A percentile compares a stretch with the other conserved stretches of the same genome.
Conservation (phyloP, 2,797 vertebrate genomes). For the Microchirus variegatus region DNA sequence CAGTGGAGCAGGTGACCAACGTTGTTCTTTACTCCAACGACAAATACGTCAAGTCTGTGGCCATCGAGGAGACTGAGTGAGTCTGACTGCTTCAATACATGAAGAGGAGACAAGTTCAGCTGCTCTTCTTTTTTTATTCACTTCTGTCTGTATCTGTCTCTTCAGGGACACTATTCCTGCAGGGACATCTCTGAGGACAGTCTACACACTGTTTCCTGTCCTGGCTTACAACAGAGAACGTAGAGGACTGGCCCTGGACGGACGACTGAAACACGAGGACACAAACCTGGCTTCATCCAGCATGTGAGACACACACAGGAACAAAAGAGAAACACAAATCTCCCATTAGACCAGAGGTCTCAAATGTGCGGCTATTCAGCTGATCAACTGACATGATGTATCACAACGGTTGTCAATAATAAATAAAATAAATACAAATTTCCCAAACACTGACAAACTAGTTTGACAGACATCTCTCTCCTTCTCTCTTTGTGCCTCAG, state of each 20-base stretch:
- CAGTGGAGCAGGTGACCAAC: constrained; percentile 92
- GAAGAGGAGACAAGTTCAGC: neutral
- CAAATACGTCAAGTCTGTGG: constrained; percentile 90
- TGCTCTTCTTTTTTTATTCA: neutral
- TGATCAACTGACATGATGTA: no score
- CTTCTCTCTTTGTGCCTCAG: constrained; percentile 31
- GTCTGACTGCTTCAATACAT: constrained; percentile 53
- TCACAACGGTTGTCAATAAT: no score
- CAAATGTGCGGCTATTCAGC: no score
- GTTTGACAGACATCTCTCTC: neutral
- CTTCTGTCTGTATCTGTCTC: neutral
- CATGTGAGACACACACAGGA: constrained; percentile 71
- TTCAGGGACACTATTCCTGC: constrained; percentile 83
- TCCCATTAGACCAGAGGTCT: no score
- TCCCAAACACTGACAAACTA: no score
- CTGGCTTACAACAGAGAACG: constrained; percentile 85
- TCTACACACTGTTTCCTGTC: constrained; percentile 84
- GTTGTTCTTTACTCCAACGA: constrained; percentile 94
- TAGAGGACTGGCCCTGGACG: constrained; percentile 90
- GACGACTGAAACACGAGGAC: constrained; percentile 91
- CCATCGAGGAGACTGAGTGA: constrained; percentile 87
- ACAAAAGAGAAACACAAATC: neutral
- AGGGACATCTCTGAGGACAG: constrained; percentile 85
- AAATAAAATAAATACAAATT: no score
- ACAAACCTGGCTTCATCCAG: constrained; percentile 94